A percentile compares a stretch with the other conserved stretches of the same genome.
phyloP scores from a whole-genome alignment of 1,140 invertebrate genomes.

The Marisa cornuarietis region DNA sequence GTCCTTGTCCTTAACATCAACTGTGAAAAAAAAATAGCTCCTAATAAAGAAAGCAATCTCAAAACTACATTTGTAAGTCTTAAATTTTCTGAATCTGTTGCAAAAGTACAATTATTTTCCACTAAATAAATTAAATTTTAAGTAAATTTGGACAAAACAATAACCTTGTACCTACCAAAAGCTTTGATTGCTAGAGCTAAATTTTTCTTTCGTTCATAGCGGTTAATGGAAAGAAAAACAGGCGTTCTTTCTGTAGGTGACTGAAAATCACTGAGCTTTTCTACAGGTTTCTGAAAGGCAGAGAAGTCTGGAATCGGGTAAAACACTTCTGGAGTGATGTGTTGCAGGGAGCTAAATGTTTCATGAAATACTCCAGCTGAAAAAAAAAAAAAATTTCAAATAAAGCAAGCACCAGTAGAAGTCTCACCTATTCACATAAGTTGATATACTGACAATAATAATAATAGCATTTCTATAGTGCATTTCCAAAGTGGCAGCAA shows the following conservation, averaged over 20 bases:
- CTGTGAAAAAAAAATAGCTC: no score
- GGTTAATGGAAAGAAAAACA: conserved; percentile 91
- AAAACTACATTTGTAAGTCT: no score
- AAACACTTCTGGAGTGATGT: conserved; percentile 77
- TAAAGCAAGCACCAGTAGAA: conserved; percentile 2
- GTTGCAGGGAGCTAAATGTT: conserved; percentile 80
- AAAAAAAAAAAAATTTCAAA: conserved; percentile 36
- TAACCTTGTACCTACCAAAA: conserved; percentile 71
- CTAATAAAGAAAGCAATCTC: no score
- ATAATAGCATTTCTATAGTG: no score
- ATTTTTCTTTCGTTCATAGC: conserved; percentile 98
- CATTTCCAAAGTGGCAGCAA: no score
- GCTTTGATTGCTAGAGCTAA: conserved; percentile 84
- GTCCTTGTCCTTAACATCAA: no score
- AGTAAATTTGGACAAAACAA: neutral
- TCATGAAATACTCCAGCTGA: conserved; percentile 80
- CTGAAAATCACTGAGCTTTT: conserved; percentile 68
- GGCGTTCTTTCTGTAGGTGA: conserved; percentile 44
- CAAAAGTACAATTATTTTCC: no score
- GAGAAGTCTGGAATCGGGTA: conserved; percentile 93
- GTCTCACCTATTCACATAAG: neutral
- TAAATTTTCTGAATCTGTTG: no score
- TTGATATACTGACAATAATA: no score
- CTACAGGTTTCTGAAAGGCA: conserved; percentile 74
- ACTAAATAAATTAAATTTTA: no score